Evolutionary conservation across 2,888 invertebrate species (phyloP).

Genomic region (Patella depressa): DNA sequence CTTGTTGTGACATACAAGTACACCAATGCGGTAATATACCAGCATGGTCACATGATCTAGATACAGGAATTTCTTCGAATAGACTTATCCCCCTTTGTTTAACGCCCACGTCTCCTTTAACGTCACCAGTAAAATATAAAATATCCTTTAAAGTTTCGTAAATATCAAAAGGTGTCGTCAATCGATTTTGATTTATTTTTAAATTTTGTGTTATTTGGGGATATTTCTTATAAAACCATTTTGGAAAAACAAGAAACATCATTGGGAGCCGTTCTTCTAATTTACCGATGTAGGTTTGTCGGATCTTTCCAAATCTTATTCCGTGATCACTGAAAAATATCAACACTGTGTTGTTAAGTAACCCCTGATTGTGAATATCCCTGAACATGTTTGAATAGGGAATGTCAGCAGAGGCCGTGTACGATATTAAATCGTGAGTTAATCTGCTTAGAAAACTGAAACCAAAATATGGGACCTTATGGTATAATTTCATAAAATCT

Average conservation of each 20-base stretch:
- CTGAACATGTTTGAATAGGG: slow-evolving; percentile 76
- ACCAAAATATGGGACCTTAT: slow-evolving; percentile 79
- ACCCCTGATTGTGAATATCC: slow-evolving; percentile 61
- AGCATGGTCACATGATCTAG: neutral
- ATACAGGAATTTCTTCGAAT: neutral
- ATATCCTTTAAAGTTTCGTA: slow-evolving; percentile 84
- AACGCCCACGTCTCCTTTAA: slow-evolving; percentile 73
- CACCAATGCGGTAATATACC: neutral
- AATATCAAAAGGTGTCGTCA: slow-evolving; percentile 87
- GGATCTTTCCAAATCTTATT: slow-evolving; percentile 86
- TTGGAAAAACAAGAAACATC: slow-evolving; percentile 80
- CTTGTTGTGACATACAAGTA: neutral
- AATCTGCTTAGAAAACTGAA: slow-evolving; percentile 88
- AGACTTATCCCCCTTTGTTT: slow-evolving; percentile 69
- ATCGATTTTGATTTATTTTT: slow-evolving; percentile 76
- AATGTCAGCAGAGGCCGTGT: slow-evolving; percentile 81
- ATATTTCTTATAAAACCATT: slow-evolving; percentile 79
- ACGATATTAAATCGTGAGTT: slow-evolving; percentile 87
- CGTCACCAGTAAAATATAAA: slow-evolving; percentile 26
- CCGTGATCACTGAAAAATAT: slow-evolving; percentile 86
- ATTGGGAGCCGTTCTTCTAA: slow-evolving; percentile 90
- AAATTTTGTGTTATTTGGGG: slow-evolving; percentile 78
- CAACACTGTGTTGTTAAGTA: slow-evolving; percentile 46
- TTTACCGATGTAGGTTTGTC: slow-evolving; percentile 81
- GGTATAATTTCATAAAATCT: slow-evolving; percentile 76